Evolutionary conservation across 2,113 vertebrate species (phyloP).

Genomic region (Erythrocercus mccallii): DNA sequence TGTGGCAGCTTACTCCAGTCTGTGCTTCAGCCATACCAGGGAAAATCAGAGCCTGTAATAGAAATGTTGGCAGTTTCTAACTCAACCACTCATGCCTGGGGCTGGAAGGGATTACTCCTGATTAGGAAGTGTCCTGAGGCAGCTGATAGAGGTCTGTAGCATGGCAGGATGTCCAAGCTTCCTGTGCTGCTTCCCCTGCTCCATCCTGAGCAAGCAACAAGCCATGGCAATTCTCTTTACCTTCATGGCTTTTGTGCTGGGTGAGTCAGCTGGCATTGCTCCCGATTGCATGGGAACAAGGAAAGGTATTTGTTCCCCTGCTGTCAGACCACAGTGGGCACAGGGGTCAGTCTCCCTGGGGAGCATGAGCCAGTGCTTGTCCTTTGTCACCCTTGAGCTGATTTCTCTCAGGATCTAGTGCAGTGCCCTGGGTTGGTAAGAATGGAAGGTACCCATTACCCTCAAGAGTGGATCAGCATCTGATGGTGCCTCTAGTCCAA

Average conservation of each 20-base stretch:
- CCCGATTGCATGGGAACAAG: fast-evolving
- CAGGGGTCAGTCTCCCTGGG: neutral
- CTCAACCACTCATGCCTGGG: neutral
- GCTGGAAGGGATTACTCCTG: neutral
- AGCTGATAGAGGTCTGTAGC: neutral
- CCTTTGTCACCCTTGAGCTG: neutral
- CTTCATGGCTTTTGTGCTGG: neutral
- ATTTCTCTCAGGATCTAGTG: neutral
- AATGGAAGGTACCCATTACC: neutral
- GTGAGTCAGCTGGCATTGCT: neutral
- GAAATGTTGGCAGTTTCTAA: neutral
- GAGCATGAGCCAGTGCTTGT: neutral
- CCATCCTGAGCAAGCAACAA: fast-evolving
- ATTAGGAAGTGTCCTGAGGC: neutral
- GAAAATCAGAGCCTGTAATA: neutral
- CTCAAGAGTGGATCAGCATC: neutral
- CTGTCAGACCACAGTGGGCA: neutral
- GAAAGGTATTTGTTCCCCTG: neutral
- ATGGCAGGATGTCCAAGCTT: neutral
- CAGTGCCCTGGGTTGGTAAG: fast-evolving
- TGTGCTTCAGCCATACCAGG: neutral
- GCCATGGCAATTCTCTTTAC: neutral
- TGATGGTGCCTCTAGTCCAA: neutral
- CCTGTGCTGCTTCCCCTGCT: neutral
- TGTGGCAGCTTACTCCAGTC: neutral